Evolutionary conservation across 2,797 vertebrate genomes (phyloP).

Genomic region (Setipinna tenuifilis): DNA sequence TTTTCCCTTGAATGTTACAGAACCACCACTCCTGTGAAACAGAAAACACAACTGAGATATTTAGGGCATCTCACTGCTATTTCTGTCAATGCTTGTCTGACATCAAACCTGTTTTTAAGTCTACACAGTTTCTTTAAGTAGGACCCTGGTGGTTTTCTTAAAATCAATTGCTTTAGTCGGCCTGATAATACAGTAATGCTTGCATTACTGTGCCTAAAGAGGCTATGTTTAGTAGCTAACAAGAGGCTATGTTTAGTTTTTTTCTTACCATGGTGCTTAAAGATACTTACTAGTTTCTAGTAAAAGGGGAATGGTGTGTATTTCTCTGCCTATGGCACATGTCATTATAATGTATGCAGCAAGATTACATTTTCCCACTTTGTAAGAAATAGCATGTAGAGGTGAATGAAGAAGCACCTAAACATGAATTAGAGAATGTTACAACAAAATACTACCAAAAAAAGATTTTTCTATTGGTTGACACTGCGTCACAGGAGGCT

Average conservation of each 20-base stretch:
- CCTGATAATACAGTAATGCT: background rate
- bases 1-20: background rate
- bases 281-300: too few relatives aligned
- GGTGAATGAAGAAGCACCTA: background rate
- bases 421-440: background rate
- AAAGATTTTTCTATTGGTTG: background rate
- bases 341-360: background rate
- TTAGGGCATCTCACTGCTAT: conserved; percentile 37
- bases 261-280: too few relatives aligned
- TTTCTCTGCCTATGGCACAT: background rate
- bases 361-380: background rate
- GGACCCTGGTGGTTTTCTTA: conserved; percentile 28
- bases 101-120: conserved; percentile 31
- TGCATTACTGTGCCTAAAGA: background rate
- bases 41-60: conserved; percentile 28
- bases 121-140: conserved; percentile 32
- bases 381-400: background rate
- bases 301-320: background rate
- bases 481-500: background rate
- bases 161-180: conserved; percentile 27
- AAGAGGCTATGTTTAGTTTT: background rate
- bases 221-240: conserved; percentile 3
- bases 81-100: conserved; percentile 40
- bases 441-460: background rate
- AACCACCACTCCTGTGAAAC: background rate